Evolutionary conservation across 1,140 invertebrate genomes (phyloP).

Genomic region (Danaus melanippus): DNA sequence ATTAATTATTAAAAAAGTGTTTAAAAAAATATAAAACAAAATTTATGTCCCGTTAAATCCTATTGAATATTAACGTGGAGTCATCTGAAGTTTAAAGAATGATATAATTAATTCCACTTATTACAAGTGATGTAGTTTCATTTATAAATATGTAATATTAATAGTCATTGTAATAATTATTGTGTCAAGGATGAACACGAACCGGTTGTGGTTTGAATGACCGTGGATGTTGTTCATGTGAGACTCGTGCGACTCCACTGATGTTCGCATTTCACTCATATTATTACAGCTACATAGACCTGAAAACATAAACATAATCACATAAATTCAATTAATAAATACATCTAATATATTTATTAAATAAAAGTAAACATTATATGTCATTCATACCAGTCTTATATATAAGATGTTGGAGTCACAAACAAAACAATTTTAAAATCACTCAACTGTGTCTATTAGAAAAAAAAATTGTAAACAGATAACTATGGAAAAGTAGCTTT

Average conservation of each 20-base stretch:
- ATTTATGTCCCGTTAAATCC: no score
- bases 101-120: no score
- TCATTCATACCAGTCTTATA: not conserved
- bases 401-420: not conserved
- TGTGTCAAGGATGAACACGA: slow-evolving; percentile 18
- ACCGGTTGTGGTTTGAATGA: slow-evolving; percentile 67
- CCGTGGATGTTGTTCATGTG: slow-evolving; percentile 50
- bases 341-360: no score
- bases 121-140: slow-evolving; percentile 1
- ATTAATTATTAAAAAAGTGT: no score
- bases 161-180: no score
- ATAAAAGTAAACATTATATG: not conserved
- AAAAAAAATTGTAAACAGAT: no score
- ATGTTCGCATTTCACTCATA: slow-evolving; percentile 49
- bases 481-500: not conserved
- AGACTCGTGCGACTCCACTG: slow-evolving; percentile 58
- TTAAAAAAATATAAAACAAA: no score
- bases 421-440: not conserved
- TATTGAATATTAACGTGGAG: no score
- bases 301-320: slow-evolving; percentile 16
- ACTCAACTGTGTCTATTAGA: not conserved
- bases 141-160: slow-evolving; percentile 3
- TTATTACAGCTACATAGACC: slow-evolving; percentile 56
- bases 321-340: no score
- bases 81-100: no score